Evolutionary conservation across 2,113 vertebrate species (phyloP).

Genomic region (Eonycteris spelaea): DNA sequence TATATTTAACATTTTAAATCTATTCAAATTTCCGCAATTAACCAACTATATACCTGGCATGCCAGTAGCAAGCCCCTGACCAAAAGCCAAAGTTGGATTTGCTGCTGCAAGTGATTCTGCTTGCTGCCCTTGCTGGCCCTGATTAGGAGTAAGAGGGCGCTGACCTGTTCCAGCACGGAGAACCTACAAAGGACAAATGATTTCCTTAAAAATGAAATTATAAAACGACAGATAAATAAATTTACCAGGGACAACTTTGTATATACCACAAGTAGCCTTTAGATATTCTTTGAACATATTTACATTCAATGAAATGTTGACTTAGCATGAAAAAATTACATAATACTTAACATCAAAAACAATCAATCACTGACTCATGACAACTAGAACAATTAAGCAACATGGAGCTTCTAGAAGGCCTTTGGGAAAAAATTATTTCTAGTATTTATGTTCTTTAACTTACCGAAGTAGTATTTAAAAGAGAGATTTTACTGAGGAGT

Average conservation of each 20-base stretch:
- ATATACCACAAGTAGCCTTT: neutral
- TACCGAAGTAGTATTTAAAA: neutral
- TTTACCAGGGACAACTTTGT: conserved; percentile 22
- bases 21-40: conserved; percentile 51
- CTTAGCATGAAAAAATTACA: neutral
- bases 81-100: conserved; percentile 95
- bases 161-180: conserved; percentile 93
- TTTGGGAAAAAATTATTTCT: neutral
- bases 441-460: neutral
- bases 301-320: neutral
- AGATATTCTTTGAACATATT: neutral
- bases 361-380: neutral
- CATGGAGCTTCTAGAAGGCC: neutral
- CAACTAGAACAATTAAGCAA: conserved; percentile 2
- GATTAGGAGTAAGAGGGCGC: conserved; percentile 95
- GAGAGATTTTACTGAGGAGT: neutral
- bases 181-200: conserved; percentile 84
- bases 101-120: conserved; percentile 92
- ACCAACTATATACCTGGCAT: conserved; percentile 89
- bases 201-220: conserved; percentile 56
- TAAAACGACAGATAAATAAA: neutral
- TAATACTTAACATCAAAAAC: conserved; percentile 10
- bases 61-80: conserved; percentile 90
- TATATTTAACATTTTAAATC: conserved; percentile 33
- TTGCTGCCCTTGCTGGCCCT: conserved; percentile 96